These are phyloP conservation scores for Cybosia mesomella DNA, from an alignment of 2,888 invertebrate genomes.

Conservation along the genomic window DNA sequence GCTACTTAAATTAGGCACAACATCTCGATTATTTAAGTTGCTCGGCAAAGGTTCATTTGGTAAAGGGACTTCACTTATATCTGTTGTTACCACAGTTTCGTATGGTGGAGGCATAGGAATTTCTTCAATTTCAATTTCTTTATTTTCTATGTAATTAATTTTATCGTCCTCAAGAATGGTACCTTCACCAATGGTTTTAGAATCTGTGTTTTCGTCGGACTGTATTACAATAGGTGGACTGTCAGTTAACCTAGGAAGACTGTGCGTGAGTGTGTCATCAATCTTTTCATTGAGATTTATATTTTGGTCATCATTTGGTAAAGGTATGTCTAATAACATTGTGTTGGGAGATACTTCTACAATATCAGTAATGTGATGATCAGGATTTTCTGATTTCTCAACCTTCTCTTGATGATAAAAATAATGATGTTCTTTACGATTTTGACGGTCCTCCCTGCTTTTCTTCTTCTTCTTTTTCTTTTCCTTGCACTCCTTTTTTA, in stretches of 20 bases:
- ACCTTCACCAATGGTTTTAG: conserved; percentile 45
- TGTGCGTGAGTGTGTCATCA: conserved; percentile 86
- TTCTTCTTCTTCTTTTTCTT: conserved; percentile 95
- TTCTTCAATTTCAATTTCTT: conserved; percentile 72
- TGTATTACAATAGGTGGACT: conserved; percentile 82
- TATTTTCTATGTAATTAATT: conserved; percentile 62
- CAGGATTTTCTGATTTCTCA: conserved; percentile 63
- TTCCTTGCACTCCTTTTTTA: conserved; percentile 89
- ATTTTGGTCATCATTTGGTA: conserved; percentile 70
- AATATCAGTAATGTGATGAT: conserved; percentile 56
- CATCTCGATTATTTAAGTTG: conserved; percentile 45
- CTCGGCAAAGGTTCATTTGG: conserved; percentile 48
- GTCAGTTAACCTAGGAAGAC: conserved; percentile 89
- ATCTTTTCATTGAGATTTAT: conserved; percentile 60
- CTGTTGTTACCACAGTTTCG: conserved; percentile 72
- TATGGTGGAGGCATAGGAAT: conserved; percentile 80
- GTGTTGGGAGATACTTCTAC: conserved; percentile 67
- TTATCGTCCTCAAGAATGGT: conserved; percentile 57
- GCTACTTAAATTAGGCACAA: conserved; percentile 46
- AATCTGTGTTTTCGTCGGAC: conserved; percentile 58
- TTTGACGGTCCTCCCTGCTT: conserved; percentile 92
- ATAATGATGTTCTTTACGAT: conserved; percentile 89
- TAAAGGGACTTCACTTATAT: conserved; percentile 81
- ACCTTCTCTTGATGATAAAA: conserved; percentile 88
- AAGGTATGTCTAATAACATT: conserved; percentile 74